Conservation (phyloP, 2,888 invertebrate species). For the Onthophagus sagittarius region DNA sequence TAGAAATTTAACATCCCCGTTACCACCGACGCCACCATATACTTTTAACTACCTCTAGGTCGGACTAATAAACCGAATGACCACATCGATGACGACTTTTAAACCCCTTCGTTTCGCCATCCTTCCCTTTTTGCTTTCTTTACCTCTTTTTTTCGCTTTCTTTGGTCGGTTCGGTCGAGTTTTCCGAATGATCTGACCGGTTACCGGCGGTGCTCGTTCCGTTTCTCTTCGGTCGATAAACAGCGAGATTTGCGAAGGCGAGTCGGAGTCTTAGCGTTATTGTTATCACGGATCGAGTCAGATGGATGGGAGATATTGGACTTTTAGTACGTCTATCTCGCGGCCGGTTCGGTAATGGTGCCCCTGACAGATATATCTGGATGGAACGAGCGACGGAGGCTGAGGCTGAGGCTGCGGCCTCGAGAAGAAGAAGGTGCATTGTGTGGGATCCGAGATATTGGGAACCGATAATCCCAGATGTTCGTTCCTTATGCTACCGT, state of each 20-base stretch:
- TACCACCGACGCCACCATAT: background rate
- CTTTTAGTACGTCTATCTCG: conserved; percentile 14
- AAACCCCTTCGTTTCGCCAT: too few species aligned
- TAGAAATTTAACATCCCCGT: background rate
- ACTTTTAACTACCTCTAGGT: background rate
- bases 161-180: too few species aligned
- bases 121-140: too few species aligned
- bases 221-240: background rate
- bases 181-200: background rate
- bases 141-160: too few species aligned
- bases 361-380: conserved; percentile 6
- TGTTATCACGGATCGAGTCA: conserved; percentile 17
- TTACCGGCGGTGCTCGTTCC: background rate
- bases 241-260: conserved; percentile 6
- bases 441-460: conserved; percentile 7
- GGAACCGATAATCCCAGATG: conserved; percentile 2
- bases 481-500: background rate
- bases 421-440: conserved; percentile 7
- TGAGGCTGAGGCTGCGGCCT: too few species aligned
- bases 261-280: conserved; percentile 13
- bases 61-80: background rate
- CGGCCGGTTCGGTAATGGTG: background rate
- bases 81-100: background rate
- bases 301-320: conserved; percentile 16
- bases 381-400: background rate